Base-by-base conservation (phyloP, 2,888 invertebrate genomes). In the Cerastoderma edule region DNA sequence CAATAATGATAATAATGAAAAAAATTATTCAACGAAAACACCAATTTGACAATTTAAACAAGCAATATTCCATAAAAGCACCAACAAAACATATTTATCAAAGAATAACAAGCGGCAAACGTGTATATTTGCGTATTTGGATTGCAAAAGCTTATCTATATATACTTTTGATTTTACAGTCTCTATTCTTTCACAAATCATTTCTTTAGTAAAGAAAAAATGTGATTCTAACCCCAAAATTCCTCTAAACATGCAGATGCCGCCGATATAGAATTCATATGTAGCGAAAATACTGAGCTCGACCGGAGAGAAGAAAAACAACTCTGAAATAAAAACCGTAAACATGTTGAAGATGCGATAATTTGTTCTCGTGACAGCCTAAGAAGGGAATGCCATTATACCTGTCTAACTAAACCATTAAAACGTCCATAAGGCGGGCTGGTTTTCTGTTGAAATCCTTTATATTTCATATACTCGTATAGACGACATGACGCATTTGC, bases 321-420 rank as follows among this genome's bases (percentile, higher is more conserved):
- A 39, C 16, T 39, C 39, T 16, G n/a, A n/a, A n/a, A n/a, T n/a
- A n/a, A n/a, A n/a, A n/a, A 10, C 39, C 16, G 8, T 13, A 39
- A 27, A 22, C 16, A 27, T 19, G 22, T 16, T 56, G 10, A 22
- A 46, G 33, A 46, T 65, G 65, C 30, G 48, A 13, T 46, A 65
- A 65, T 65, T 65, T 65, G 65, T 65, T 28, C 8, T 44, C 27
- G 28, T 48, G 65, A 65, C 65, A 65, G 19, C 46, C 10, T 5
- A 48, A 48, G 30, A 46, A 65, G 65, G 30, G 28, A 32, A 2
- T n/a, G n/a, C 48, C 28, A 48, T 48, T 65, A 65, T 46, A 65
- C 19, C 46, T 48, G 65, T 65, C 65, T 30, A 30, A 33, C 19
- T 19, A 16, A 4, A n/a, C 57, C 57, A 57, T 57, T 57, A 32